Evolutionary conservation across 1,140 invertebrate species (phyloP).

Genomic region (Nephila pilipes): DNA sequence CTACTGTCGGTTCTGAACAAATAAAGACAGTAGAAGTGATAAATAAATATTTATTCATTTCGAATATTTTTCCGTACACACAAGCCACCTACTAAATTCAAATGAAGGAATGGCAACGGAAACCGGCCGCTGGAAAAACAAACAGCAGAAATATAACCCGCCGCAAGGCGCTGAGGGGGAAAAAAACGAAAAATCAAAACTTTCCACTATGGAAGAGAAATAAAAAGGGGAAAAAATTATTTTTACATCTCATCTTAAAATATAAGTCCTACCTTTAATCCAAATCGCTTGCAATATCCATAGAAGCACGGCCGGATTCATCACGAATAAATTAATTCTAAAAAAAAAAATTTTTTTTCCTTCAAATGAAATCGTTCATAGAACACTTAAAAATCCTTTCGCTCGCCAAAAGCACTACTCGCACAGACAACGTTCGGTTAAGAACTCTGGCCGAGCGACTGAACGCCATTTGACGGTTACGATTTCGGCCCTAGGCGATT

Average conservation of each 20-base stretch:
- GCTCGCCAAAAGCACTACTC: background rate
- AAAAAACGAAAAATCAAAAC: background rate
- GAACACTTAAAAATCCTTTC: slow-evolving; percentile 60
- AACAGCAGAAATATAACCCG: background rate
- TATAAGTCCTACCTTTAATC: slow-evolving; percentile 64
- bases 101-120: background rate
- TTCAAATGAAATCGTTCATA: slow-evolving; percentile 1
- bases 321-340: slow-evolving; percentile 18
- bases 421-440: slow-evolving; percentile 50
- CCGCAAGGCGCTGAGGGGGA: background rate
- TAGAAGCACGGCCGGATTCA: slow-evolving; percentile 39
- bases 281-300: slow-evolving; percentile 67
- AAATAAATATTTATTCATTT: background rate
- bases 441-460: slow-evolving; percentile 53
- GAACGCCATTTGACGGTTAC: slow-evolving; percentile 70
- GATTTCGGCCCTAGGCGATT: slow-evolving; percentile 70
- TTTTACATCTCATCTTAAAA: background rate
- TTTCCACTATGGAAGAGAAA: background rate
- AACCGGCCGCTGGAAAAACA: background rate
- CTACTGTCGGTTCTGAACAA: too few species aligned
- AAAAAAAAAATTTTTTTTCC: background rate
- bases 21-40: too few species aligned
- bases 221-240: background rate
- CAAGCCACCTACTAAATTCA: background rate
- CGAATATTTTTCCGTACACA: background rate